Base-by-base conservation (phyloP, 2,113 vertebrate species). In the Boleophthalmus pectinirostris region DNA sequence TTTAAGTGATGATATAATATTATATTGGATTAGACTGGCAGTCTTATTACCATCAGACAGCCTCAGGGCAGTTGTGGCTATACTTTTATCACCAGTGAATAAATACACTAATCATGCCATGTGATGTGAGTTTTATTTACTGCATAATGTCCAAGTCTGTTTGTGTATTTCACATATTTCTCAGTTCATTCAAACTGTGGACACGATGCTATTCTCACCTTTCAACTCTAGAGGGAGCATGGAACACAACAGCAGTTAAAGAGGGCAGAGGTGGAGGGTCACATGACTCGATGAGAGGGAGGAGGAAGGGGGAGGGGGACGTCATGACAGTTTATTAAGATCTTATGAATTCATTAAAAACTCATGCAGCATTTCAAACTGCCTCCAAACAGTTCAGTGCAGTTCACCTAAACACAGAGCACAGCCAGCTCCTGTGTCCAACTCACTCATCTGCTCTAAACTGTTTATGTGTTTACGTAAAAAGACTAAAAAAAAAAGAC, bases 211-310 rank as follows among this genome's bases (percentile, higher is more conserved):
- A 47, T 73, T 20, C 93, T 94, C 92, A 93, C 93, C 93, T 93
- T 87, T 85, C 35, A 63, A 84, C 82, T 92, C 92, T 94, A 81
- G 77, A 69, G 89, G 79, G 78, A 82, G 92, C 93, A 84, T 94
- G 93, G 85, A 93, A 94, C 83, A 80, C 66, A 25, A 91, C 92
- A 88, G 84, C 77, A 85, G 86, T 87, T 92, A 88, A 91, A 82
- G 57, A 70, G 64, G 80, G 83, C 33, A 15, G 77, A 60, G 23
- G 11, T 47, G 21, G 11, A 47, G 21, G 33, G 67, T 81, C 74
- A 82, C 53, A 66, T 83, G 79, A 85, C 78, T 63, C 46, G 88
- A 78, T 84, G 75, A 74, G 24, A 60, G 38, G 56, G 15, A 46
- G 47, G 64, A 61, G 15, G 45, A 29, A 13, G 63, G 51, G 71